Percentiles rank a stretch among this genome's conserved stretches.
phyloP scores from a whole-genome alignment of 2,113 vertebrate species.

The Lamprologus sp. region DNA sequence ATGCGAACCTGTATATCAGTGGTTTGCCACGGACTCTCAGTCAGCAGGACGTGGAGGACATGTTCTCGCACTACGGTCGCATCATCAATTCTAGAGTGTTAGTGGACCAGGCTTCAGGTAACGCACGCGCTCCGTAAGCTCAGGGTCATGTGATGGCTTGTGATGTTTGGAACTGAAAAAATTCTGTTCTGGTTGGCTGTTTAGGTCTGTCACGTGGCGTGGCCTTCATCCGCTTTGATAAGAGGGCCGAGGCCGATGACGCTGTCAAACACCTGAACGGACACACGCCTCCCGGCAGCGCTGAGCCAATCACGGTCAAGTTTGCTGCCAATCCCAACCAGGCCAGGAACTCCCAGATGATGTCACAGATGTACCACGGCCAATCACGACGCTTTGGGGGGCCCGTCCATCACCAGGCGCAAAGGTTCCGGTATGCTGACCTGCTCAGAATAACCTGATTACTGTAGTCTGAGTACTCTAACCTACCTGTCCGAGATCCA shows the following conservation, averaged over 20 bases:
- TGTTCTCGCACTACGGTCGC: constrained; percentile 88
- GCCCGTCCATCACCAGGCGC: constrained; percentile 93
- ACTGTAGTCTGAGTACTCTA: neutral
- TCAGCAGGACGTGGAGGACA: constrained; percentile 95
- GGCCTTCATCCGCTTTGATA: constrained; percentile 97
- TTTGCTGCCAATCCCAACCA: constrained; percentile 97
- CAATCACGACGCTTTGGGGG: constrained; percentile 90
- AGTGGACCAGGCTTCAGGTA: constrained; percentile 98
- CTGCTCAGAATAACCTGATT: neutral
- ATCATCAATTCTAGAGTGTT: constrained; percentile 96
- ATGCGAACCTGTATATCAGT: constrained; percentile 96
- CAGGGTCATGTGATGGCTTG: neutral
- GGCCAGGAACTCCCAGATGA: constrained; percentile 86
- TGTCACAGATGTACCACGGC: constrained; percentile 89
- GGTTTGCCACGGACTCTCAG: constrained; percentile 90
- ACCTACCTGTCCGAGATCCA: neutral
- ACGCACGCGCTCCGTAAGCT: neutral
- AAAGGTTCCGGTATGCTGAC: constrained; percentile 86
- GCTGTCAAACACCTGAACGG: constrained; percentile 95
- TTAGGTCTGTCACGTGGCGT: constrained; percentile 92
- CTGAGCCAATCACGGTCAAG: constrained; percentile 97
- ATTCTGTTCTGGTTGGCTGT: neutral
- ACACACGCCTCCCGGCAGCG: constrained; percentile 85
- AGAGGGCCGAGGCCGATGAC: constrained; percentile 91
- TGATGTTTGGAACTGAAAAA: neutral